phyloP scores from a whole-genome alignment of 2,797 vertebrate species.

The Lithobates sylvaticus region DNA sequence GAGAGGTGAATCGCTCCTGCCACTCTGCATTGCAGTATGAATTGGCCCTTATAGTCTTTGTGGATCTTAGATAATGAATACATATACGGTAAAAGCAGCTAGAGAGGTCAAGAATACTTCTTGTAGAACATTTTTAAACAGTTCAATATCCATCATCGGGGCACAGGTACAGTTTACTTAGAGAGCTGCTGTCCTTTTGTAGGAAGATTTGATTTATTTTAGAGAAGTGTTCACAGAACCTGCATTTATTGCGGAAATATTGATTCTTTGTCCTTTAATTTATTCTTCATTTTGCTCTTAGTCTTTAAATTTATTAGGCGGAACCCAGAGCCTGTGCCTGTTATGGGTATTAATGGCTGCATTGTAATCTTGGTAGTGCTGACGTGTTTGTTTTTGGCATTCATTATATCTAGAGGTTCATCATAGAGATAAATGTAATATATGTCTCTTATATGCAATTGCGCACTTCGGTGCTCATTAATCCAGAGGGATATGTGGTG shows the following conservation, averaged over 20 bases:
- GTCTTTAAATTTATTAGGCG: constrained; percentile 23
- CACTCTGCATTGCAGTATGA: too few species aligned
- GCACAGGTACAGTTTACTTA: too few species aligned
- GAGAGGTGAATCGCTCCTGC: too few species aligned
- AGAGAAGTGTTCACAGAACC: too few species aligned
- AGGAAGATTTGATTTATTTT: too few species aligned
- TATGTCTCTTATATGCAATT: background rate
- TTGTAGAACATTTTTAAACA: too few species aligned
- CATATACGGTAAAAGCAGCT: too few species aligned
- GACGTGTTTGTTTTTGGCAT: constrained; percentile 15
- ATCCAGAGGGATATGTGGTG: background rate
- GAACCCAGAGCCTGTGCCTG: background rate
- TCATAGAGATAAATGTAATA: constrained; percentile 13
- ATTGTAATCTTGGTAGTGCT: background rate
- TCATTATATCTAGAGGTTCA: background rate
- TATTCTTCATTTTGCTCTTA: constrained; percentile 9
- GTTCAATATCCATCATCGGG: too few species aligned
- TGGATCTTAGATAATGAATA: too few species aligned
- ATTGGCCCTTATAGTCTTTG: too few species aligned
- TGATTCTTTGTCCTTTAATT: constrained; percentile 1
- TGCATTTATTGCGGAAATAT: background rate
- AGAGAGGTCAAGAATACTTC: too few species aligned
- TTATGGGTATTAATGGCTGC: constrained; percentile 3
- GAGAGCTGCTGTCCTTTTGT: too few species aligned
- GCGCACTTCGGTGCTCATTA: constrained; percentile 1